Percentiles rank a stretch among this genome's conserved stretches.
phyloP scores from a whole-genome alignment of 2,113 vertebrate species.

The Urocolius indicus region DNA sequence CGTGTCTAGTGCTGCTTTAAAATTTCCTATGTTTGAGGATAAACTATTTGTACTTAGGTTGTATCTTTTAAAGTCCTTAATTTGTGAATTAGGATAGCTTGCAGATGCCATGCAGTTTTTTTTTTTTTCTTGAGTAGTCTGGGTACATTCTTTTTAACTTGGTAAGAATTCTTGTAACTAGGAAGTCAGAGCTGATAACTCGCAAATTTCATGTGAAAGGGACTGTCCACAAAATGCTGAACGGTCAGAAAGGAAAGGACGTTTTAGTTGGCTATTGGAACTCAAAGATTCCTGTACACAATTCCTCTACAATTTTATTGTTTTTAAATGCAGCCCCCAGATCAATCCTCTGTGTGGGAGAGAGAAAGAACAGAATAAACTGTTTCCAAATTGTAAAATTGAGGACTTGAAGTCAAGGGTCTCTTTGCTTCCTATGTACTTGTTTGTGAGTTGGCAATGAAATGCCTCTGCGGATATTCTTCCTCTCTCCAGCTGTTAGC shows the following conservation, averaged over 20 bases:
- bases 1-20: neutral
- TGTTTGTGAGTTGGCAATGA: neutral
- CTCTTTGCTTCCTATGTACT: neutral
- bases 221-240: neutral
- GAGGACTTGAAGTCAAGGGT: neutral
- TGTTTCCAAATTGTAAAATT: neutral
- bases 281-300: neutral
- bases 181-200: neutral
- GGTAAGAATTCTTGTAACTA: neutral
- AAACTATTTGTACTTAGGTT: neutral
- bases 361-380: neutral
- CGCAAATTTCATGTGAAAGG: neutral
- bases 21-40: neutral
- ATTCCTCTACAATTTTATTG: no score
- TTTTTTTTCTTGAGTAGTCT: neutral
- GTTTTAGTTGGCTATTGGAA: neutral
- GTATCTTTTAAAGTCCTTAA: neutral
- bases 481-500: neutral
- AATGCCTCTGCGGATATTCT: neutral
- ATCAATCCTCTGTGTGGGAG: neutral
- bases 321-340: neutral
- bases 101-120: neutral
- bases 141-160: neutral
- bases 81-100: neutral
- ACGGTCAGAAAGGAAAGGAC: neutral